Evolutionary conservation across 2,797 vertebrate species (phyloP).

Genomic region (Passerculus sandwichensis): DNA sequence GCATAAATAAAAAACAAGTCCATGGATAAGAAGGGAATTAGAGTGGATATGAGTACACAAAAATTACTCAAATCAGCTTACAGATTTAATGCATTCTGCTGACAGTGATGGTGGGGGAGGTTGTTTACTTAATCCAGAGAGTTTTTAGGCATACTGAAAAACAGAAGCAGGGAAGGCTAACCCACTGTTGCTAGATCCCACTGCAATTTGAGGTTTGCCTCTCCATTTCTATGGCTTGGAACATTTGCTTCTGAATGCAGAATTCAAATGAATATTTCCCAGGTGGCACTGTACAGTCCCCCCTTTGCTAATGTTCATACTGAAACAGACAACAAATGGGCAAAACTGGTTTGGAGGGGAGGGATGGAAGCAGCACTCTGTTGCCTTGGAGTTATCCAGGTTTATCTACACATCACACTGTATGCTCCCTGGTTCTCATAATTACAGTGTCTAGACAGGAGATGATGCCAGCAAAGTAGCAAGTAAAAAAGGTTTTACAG

Average conservation of each 20-base stretch:
- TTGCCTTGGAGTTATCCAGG: constrained; percentile 55
- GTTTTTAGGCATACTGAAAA: neutral
- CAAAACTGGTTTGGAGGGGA: neutral
- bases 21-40: constrained; percentile 3
- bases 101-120: neutral
- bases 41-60: neutral
- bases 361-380: neutral
- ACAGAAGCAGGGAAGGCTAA: neutral
- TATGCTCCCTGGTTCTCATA: constrained; percentile 66
- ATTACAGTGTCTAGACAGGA: constrained; percentile 80
- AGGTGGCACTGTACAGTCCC: neutral
- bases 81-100: constrained; percentile 1
- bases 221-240: neutral
- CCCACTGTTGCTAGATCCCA: neutral
- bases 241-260: neutral
- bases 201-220: neutral
- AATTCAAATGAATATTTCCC: neutral
- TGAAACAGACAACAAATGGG: constrained; percentile 7
- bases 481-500: constrained; percentile 71
- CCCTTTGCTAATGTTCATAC: neutral
- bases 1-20: neutral
- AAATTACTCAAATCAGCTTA: constrained; percentile 29
- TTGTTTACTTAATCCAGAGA: constrained; percentile 12
- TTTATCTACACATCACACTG: constrained; percentile 56
- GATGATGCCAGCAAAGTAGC: constrained; percentile 71